Base-by-base conservation (phyloP, 2,797 vertebrate species). In the Acropternis orthonyx region DNA sequence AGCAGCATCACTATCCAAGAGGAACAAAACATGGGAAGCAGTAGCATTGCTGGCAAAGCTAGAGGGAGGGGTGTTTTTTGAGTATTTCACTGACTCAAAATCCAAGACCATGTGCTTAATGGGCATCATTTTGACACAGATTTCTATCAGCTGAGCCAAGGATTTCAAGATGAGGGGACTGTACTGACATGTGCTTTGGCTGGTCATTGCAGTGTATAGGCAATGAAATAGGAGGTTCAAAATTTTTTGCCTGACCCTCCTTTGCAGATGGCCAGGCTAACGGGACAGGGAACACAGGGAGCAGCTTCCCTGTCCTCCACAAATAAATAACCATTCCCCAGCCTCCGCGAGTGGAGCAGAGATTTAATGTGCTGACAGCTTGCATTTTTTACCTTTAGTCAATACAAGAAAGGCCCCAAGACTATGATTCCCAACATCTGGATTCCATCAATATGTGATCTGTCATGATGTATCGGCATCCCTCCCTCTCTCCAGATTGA, bases 371-470 rank as follows among this genome's bases (percentile, higher is more conserved):
- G 97, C 97, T 98, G 98, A 98, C 98, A 98, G 97, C 94, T 92
- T 91, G 97, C 96, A 98, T 98, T 98, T 98, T 98, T 98, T 98
- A 97, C 97, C 97, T 97, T 97, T 97, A 98, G 98, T 98, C 98
- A 98, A 98, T 98, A 98, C 93, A 96, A 98, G 97, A 98, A 97
- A 98, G 97, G 97, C 97, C 97, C 97, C 97, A 93, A 97, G 98
- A 98, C 98, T 98, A 98, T 98, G 98, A 98, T 98, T 98, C 98
- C 97, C 97, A 98, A 98, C 98, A 98, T 98, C 98, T 98, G 98
- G 98, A 98, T 98, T 98, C 98, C 98, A 98, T 98, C 98, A 98
- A 98, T 98, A 98, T 97, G 97, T 97, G 98, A 98, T 98, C 98
- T 98, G 98, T 98, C 98, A 98, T 98, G 97, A 97, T 98, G 98